Conservation (phyloP, 1,140 invertebrate species). For the Plodia interpunctella region DNA sequence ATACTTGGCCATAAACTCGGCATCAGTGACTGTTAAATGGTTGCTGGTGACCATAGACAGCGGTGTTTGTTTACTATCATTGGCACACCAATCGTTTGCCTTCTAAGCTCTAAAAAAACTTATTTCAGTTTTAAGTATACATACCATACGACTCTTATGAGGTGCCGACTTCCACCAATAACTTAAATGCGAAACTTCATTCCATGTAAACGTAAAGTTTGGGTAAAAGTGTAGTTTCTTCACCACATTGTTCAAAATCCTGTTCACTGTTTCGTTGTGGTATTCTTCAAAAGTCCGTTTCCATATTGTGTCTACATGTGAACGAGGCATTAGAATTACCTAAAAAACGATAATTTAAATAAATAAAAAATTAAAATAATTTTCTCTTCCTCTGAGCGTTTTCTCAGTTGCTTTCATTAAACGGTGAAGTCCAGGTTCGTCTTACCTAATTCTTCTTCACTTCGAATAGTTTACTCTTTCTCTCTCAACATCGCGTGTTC, state of each 20-base stretch:
- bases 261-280: constrained; percentile 42
- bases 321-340: constrained; percentile 54
- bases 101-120: neutral
- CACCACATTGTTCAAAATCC: constrained; percentile 82
- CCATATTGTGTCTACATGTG: constrained; percentile 52
- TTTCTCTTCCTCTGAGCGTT: too few species aligned
- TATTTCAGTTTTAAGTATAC: constrained; percentile 3
- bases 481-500: too few species aligned
- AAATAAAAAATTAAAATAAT: too few species aligned
- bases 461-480: too few species aligned
- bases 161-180: constrained; percentile 87
- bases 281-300: constrained; percentile 46
- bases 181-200: constrained; percentile 94
- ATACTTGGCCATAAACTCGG: too few species aligned
- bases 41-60: too few species aligned
- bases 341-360: constrained; percentile 22
- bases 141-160: constrained; percentile 48
- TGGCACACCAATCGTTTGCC: too few species aligned
- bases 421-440: too few species aligned
- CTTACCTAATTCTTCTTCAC: too few species aligned
- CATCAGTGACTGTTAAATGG: too few species aligned
- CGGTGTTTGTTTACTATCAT: too few species aligned
- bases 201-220: constrained; percentile 94
- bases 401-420: too few species aligned
- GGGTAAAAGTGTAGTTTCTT: constrained; percentile 86